These are phyloP conservation scores for Clivina fossor DNA, from an alignment of 2,888 invertebrate species.

Conservation along the genomic window DNA sequence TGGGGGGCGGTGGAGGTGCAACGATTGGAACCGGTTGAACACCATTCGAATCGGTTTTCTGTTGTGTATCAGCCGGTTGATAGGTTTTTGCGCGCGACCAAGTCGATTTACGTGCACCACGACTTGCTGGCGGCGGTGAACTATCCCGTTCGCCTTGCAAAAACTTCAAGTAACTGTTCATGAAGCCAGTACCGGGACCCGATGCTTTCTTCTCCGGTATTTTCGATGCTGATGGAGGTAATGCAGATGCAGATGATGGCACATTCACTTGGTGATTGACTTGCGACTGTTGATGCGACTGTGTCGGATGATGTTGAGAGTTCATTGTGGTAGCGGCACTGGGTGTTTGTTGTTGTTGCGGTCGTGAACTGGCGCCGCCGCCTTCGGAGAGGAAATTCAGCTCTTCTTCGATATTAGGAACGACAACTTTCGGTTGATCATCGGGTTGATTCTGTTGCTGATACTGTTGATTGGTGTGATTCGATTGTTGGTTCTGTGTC, in stretches of 20 bases:
- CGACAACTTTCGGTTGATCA: conserved; percentile 80
- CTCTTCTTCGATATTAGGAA: conserved; percentile 87
- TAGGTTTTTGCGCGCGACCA: conserved; percentile 59
- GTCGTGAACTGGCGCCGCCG: no score
- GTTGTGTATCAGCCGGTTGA: conserved; percentile 46
- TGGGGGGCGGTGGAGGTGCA: conserved; percentile 33
- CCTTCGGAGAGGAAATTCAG: conserved; percentile 74
- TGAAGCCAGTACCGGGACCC: conserved; percentile 73
- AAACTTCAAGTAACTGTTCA: conserved; percentile 86
- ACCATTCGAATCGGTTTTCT: conserved; percentile 51
- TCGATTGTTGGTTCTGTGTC: conserved; percentile 55
- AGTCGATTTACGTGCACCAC: conserved; percentile 67
- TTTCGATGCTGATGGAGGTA: conserved; percentile 57
- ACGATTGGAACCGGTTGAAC: conserved; percentile 33
- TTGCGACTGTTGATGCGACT: conserved; percentile 3
- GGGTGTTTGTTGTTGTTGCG: conserved; percentile 38
- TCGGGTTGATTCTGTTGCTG: conserved; percentile 54
- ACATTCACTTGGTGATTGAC: conserved; percentile 55
- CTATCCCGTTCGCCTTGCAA: conserved; percentile 80
- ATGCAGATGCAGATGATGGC: conserved; percentile 54
- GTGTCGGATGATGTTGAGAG: conserved; percentile 4
- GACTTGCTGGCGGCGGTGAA: conserved; percentile 73
- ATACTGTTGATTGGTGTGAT: conserved; percentile 47
- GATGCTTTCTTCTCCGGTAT: conserved; percentile 64
- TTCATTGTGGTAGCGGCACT: conserved; percentile 38